Evolutionary conservation across 2,888 invertebrate genomes (phyloP).

Genomic region (Drosophila melanocephala): DNA sequence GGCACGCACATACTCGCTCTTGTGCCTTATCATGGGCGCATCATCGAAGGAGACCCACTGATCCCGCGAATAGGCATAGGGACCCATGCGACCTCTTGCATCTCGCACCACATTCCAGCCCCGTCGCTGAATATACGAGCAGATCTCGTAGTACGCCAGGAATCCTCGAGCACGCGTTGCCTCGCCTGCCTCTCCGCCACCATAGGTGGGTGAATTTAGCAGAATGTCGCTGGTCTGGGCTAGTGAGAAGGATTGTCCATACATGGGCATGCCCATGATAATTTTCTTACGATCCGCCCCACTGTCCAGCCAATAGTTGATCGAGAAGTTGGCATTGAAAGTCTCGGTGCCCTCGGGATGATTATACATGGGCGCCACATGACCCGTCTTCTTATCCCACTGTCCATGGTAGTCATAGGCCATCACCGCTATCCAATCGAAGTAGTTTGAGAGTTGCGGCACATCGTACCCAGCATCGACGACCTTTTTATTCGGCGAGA

Average conservation of each 20-base stretch:
- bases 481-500: slow-evolving; percentile 93
- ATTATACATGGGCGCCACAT: slow-evolving; percentile 94
- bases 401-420: slow-evolving; percentile 96
- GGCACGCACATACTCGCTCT: slow-evolving; percentile 92
- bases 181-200: slow-evolving; percentile 95
- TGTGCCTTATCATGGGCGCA: slow-evolving; percentile 92
- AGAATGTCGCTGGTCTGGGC: slow-evolving; percentile 89
- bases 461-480: slow-evolving; percentile 95
- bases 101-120: slow-evolving; percentile 93
- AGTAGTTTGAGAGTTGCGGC: slow-evolving; percentile 89
- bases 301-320: slow-evolving; percentile 93
- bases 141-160: slow-evolving; percentile 95
- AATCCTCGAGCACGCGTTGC: slow-evolving; percentile 95
- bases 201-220: slow-evolving; percentile 92
- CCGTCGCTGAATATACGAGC: slow-evolving; percentile 90
- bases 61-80: slow-evolving; percentile 92
- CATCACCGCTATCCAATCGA: slow-evolving; percentile 97
- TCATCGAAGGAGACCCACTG: slow-evolving; percentile 98
- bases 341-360: slow-evolving; percentile 90
- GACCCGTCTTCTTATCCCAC: slow-evolving; percentile 96
- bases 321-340: slow-evolving; percentile 94
- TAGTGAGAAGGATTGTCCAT: slow-evolving; percentile 94
- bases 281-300: slow-evolving; percentile 93
- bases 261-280: slow-evolving; percentile 94
- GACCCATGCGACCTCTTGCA: slow-evolving; percentile 93